phyloP scores from a whole-genome alignment of 2,113 vertebrate species.

The Scomber colias region DNA sequence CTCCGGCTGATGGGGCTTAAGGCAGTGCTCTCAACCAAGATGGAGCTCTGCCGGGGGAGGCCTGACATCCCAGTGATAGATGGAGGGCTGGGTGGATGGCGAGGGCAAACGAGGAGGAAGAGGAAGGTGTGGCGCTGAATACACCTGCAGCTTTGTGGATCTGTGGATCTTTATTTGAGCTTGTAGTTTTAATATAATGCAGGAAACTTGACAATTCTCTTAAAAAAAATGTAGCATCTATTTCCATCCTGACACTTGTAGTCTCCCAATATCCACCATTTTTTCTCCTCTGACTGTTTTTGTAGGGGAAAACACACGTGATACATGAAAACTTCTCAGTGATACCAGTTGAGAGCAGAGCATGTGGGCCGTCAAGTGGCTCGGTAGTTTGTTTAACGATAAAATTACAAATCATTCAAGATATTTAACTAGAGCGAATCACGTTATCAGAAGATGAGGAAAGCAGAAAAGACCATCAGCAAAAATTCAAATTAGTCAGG shows the following conservation, averaged over 20 bases:
- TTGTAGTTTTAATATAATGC: not conserved
- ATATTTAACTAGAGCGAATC: no score
- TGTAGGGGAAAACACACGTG: not conserved
- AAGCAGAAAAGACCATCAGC: no score
- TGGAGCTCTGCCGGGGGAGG: conserved; percentile 56
- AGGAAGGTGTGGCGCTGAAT: not conserved
- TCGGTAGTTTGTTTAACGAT: no score
- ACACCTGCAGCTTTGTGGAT: not conserved
- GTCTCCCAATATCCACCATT: not conserved
- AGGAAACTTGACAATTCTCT: not conserved
- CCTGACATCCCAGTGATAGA: conserved; percentile 64
- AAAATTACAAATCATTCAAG: no score
- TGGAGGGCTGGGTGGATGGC: conserved; percentile 27
- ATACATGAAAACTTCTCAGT: not conserved
- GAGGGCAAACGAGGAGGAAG: conserved; percentile 1
- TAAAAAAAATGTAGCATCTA: not conserved
- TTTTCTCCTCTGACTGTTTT: not conserved
- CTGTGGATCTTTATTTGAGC: not conserved
- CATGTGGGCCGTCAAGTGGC: no score
- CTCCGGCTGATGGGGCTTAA: conserved; percentile 76
- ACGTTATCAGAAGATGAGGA: no score
- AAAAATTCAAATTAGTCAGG: no score
- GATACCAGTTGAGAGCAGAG: no score
- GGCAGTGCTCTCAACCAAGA: conserved; percentile 70
- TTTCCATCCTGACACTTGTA: conserved; percentile 1